Evolutionary conservation across 2,797 vertebrate species (phyloP).

Genomic region (Aeoliscus strigatus): DNA sequence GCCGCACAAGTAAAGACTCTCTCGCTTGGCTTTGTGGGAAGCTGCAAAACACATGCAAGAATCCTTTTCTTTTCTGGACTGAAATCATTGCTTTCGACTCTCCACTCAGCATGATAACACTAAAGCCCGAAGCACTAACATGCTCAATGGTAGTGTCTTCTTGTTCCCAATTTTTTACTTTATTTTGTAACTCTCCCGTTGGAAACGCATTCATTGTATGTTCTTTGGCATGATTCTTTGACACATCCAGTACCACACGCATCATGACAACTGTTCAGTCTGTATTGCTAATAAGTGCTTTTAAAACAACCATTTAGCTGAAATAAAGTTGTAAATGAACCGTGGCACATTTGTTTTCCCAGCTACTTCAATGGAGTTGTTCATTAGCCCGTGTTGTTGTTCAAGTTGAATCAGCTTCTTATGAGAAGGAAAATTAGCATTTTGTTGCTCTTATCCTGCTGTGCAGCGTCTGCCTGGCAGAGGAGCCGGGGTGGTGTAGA

Average conservation of each 20-base stretch:
- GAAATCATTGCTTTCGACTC: constrained; percentile 55
- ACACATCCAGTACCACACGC: constrained; percentile 72
- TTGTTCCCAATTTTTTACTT: constrained; percentile 71
- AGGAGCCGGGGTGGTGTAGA: constrained; percentile 42
- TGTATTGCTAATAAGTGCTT: constrained; percentile 80
- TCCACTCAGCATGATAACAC: too few relatives aligned
- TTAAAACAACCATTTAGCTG: constrained; percentile 71
- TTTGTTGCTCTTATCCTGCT: constrained; percentile 67
- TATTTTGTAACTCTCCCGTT: constrained; percentile 68
- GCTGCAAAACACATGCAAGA: constrained; percentile 31
- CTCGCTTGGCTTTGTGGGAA: constrained; percentile 28
- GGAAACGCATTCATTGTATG: constrained; percentile 58
- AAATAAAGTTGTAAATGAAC: constrained; percentile 75
- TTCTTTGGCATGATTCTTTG: constrained; percentile 75
- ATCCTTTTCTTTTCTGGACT: constrained; percentile 26
- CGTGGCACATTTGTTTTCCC: constrained; percentile 23
- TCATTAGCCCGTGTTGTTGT: constrained; percentile 25
- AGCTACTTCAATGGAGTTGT: constrained; percentile 8
- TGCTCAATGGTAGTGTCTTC: constrained; percentile 73
- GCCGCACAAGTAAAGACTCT: constrained; percentile 25
- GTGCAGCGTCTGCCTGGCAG: constrained; percentile 59
- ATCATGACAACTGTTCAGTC: constrained; percentile 66
- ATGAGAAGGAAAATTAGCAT: constrained; percentile 50
- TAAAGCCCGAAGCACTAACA: constrained; percentile 77
- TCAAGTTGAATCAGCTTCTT: constrained; percentile 24